A percentile compares a stretch with the other conserved stretches of the same genome.
These are phyloP conservation scores for Zophobas morio DNA, from an alignment of 1,140 invertebrate genomes.

Conservation along the genomic window DNA sequence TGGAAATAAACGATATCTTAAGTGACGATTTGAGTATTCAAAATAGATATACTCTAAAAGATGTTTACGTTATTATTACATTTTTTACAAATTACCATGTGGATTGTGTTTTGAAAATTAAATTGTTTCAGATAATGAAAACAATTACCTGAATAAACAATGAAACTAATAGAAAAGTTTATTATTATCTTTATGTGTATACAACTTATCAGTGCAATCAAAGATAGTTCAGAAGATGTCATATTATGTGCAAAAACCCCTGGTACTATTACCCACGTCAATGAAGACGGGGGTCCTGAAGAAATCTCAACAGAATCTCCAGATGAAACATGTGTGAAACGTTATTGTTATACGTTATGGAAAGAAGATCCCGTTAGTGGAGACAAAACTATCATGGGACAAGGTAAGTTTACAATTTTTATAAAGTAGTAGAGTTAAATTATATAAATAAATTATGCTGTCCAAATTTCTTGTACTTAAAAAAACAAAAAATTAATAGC, in stretches of 20 bases:
- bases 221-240: conserved; percentile 32
- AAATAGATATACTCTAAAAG: too few relatives aligned
- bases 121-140: conserved; percentile 17
- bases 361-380: conserved; percentile 62
- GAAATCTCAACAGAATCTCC: conserved; percentile 48
- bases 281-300: conserved; percentile 56
- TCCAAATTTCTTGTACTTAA: not conserved
- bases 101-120: not conserved
- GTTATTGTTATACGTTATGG: conserved; percentile 66
- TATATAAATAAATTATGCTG: too few relatives aligned
- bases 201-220: conserved; percentile 36
- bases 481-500: not conserved
- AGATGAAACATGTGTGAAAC: conserved; percentile 55
- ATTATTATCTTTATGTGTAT: conserved; percentile 13
- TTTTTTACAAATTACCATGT: not conserved
- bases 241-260: conserved; percentile 56
- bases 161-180: conserved; percentile 21
- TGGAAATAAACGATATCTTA: too few relatives aligned
- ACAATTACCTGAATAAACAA: conserved; percentile 4
- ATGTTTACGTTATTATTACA: too few relatives aligned
- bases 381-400: conserved; percentile 62
- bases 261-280: conserved; percentile 58
- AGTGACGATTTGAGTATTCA: too few relatives aligned
- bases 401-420: conserved; percentile 57
- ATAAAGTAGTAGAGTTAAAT: not conserved